Evolutionary conservation across 2,797 vertebrate genomes (phyloP), one percentile per base, ranked within the genome.

Genomic region (Clarias pachynema): DNA sequence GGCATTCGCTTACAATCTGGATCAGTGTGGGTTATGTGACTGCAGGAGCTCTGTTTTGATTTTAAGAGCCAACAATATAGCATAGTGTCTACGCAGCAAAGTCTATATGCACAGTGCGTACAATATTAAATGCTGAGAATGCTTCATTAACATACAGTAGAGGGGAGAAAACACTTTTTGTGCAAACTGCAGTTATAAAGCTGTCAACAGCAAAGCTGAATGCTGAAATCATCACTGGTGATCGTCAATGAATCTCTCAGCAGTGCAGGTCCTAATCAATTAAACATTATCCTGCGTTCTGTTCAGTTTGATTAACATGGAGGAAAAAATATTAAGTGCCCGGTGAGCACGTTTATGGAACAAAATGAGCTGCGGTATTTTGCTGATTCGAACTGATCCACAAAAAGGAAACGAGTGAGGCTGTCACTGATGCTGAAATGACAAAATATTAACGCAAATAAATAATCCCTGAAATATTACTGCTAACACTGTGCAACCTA

Each of bases 261-360:
- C 82, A 87, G 87, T 65, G 82, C 74, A 26, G 77, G 69, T 56
- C 59, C 73, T 83, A 86, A 91, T 87, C 89, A 85, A 88, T 88
- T 86, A 85, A 83, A 83, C 72, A 68, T 79, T 63, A 37, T 88
- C 85, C 80, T 63, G 86, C 29, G 20, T 75, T 62, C 44, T 78
- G 68, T 83, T 83, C 70, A 69, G 29, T 63, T 80, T 79, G 65
- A 84, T 74, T 37, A 74, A 75, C 77, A 86, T 77, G 44, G 24
- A 85, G 24, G 24, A 37, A 57, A 80, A 57, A 80, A 62, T 2
- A 31, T 65, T 82, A 70, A 87, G 84, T 60, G 26, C 56, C 49
- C 57, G 84, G 83, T n/a, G 8, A 75, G 14, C 5, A n/a, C 1
- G 53, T 68, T 81, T 14, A 70, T 14, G 65, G 44, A 6, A 26